phyloP scores from a whole-genome alignment of 1,140 invertebrate species.

The Paraescarpia echinospica region DNA sequence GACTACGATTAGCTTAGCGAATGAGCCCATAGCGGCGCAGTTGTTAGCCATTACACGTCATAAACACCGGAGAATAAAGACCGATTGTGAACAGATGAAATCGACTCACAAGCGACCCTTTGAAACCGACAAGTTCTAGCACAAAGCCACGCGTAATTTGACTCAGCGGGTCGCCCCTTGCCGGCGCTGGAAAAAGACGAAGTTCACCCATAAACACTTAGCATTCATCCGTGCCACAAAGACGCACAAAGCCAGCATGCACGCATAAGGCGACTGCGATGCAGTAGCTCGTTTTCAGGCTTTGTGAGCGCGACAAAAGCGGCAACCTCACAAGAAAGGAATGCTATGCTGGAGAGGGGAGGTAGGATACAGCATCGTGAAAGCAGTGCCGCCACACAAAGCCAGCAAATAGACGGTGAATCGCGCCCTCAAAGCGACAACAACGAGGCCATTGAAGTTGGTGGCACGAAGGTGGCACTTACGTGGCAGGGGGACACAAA shows the following conservation, averaged over 20 bases:
- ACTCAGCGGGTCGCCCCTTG: background rate
- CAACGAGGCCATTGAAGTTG: background rate
- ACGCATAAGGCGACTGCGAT: background rate
- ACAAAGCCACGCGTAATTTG: background rate
- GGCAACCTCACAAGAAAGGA: background rate
- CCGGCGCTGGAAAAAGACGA: background rate
- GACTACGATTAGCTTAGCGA: background rate
- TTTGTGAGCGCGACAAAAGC: background rate
- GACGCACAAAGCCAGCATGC: background rate
- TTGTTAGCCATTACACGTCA: background rate
- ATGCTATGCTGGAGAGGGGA: background rate
- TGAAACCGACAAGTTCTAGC: background rate
- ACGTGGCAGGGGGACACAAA: background rate
- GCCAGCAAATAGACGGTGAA: background rate
- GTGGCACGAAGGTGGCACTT: background rate
- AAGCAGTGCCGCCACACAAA: background rate
- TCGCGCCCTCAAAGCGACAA: background rate
- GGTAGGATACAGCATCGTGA: background rate
- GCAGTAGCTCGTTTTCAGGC: background rate
- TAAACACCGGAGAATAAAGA: background rate
- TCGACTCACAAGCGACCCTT: background rate
- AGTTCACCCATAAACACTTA: background rate
- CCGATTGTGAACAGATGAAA: background rate
- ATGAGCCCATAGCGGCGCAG: background rate
- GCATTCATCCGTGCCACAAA: background rate